Evolutionary conservation across 1,140 invertebrate genomes (phyloP).

Genomic region (Pseudachorutes palmiensis): DNA sequence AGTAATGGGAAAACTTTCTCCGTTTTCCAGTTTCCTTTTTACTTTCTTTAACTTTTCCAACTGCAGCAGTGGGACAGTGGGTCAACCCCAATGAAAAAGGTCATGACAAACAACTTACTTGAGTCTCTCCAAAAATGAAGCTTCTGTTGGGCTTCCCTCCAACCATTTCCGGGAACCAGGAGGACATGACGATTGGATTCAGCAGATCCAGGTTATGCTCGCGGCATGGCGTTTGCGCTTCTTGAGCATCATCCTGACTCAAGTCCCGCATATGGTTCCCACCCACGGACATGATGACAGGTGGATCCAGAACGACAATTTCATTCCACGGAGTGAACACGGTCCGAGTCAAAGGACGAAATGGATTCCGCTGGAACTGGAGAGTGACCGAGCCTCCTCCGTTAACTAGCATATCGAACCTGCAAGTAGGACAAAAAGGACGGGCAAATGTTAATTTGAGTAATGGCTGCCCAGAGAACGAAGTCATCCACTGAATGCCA

Average conservation of each 20-base stretch:
- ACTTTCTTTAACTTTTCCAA: constrained; percentile 8
- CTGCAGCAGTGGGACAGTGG: constrained; percentile 3
- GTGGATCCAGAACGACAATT: constrained; percentile 74
- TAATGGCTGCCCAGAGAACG: too few species aligned
- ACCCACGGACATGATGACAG: constrained; percentile 68
- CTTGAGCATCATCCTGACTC: constrained; percentile 19
- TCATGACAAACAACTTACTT: constrained; percentile 49
- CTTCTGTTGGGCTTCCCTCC: constrained; percentile 70
- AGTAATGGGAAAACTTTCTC: constrained; percentile 11
- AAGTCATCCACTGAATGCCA: too few species aligned
- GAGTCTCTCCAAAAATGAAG: constrained; percentile 76
- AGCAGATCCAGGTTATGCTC: constrained; percentile 76
- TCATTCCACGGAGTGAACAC: constrained; percentile 93
- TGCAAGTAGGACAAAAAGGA: constrained; percentile 43
- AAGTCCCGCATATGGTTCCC: constrained; percentile 39
- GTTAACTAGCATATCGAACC: constrained; percentile 97
- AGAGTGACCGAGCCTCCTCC: constrained; percentile 95
- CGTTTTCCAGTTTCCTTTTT: constrained; percentile 6
- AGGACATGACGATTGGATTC: constrained; percentile 69
- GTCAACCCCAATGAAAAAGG: neutral
- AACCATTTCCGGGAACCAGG: constrained; percentile 75
- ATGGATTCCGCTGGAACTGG: constrained; percentile 89
- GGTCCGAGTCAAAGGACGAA: constrained; percentile 71
- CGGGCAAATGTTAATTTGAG: too few species aligned
- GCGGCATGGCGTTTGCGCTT: constrained; percentile 53